Percentiles rank a stretch among this genome's conserved stretches.
Evolutionary conservation across 1,140 invertebrate genomes (phyloP).

Genomic region (Coelopa frigida): DNA sequence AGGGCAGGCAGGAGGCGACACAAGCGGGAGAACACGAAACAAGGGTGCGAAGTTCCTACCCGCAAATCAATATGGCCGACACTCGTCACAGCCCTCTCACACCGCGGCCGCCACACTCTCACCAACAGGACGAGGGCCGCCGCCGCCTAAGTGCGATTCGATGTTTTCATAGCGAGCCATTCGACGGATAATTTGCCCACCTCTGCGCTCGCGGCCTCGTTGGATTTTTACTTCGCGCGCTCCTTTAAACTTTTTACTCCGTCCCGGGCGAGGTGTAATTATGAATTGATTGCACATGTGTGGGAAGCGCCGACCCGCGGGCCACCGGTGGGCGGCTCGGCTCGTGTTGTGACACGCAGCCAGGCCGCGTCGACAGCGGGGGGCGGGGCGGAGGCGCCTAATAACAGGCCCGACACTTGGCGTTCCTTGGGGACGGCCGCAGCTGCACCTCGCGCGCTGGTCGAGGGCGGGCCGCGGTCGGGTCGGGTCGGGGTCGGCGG

Average conservation of each 20-base stretch:
- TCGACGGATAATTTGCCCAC: neutral
- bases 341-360: constrained; percentile 40
- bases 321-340: neutral
- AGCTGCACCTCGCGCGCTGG: no score
- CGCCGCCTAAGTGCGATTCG: neutral
- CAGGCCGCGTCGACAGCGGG: constrained; percentile 9
- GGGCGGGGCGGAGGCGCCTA: constrained; percentile 10
- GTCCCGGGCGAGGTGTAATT: constrained; percentile 11
- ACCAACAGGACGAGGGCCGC: no score
- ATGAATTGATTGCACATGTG: constrained; percentile 12
- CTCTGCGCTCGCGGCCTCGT: no score
- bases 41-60: constrained; percentile 10
- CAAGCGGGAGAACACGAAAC: constrained; percentile 4
- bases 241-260: no score
- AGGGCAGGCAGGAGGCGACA: neutral
- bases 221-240: no score
- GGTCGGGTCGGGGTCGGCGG: no score
- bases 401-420: no score
- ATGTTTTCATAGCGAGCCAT: neutral
- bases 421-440: no score
- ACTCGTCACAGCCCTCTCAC: no score
- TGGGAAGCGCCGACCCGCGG: constrained; percentile 6
- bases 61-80: constrained; percentile 13
- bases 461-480: no score
- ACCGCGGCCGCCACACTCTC: no score